A percentile compares a stretch with the other conserved stretches of the same genome.
These are phyloP conservation scores for Macroteleia sp. DNA, from an alignment of 2,888 invertebrate genomes.

Conservation along the genomic window DNA sequence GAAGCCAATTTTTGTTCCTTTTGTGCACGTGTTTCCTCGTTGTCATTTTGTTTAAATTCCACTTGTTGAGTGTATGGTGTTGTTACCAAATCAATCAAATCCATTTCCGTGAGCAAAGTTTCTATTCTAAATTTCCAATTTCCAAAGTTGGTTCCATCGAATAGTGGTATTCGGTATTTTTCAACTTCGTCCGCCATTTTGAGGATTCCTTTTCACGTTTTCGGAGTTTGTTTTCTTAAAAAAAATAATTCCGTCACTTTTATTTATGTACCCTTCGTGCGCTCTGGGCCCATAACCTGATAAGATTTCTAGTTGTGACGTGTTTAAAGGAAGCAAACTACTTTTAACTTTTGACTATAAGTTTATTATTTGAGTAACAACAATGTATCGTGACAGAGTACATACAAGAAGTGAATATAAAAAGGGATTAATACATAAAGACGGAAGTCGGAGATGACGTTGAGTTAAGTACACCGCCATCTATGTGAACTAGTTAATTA, in stretches of 20 bases:
- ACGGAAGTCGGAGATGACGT: not conserved
- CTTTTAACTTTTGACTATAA: not conserved
- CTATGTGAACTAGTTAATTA: not conserved
- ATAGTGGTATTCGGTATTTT: constrained; percentile 37
- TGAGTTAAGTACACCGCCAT: constrained; percentile 1
- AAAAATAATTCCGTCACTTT: not conserved
- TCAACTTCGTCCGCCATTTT: constrained; percentile 17
- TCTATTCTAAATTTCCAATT: constrained; percentile 70
- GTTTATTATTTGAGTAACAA: not conserved
- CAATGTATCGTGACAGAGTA: not conserved
- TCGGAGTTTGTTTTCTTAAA: not conserved
- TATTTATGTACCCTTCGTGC: no score
- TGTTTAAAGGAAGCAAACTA: not conserved
- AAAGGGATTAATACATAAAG: not conserved
- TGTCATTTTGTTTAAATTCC: no score
- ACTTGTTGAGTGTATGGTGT: constrained; percentile 54
- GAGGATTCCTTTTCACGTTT: not conserved
- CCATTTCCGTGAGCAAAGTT: constrained; percentile 56
- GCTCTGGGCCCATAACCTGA: constrained; percentile 6
- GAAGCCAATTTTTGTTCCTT: no score
- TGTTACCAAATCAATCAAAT: constrained; percentile 34
- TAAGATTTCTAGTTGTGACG: not conserved
- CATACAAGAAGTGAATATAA: not conserved
- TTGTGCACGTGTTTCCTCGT: no score
- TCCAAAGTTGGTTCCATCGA: constrained; percentile 65